Evolutionary conservation across 2,888 invertebrate species (phyloP), one percentile per base, ranked within the genome.

Genomic region (Drosophila multiciliata): DNA sequence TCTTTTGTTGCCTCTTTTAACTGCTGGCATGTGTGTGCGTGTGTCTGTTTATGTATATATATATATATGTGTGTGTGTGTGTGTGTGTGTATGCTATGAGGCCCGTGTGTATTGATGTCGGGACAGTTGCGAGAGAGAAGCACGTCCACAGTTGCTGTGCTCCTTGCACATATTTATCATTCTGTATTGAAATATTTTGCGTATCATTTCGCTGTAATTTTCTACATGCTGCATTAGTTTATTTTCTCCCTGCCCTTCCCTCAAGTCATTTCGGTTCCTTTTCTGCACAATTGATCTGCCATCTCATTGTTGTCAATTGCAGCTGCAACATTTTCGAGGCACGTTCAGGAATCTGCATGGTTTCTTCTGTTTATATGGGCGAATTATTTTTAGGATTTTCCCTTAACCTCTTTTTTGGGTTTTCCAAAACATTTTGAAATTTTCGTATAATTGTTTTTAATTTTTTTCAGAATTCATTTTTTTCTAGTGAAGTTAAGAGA

Each of bases 1-100:
- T 79, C 86, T 81, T 87, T 90, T 89, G 83, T 87, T 85, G 78
- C 75, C 73, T 66, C 55, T 76, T 73, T 82, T 83, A 83, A 73
- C 86, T 66, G 80, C 73, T 66, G 54, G 55, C 61, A 36, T 45
- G 35, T 67, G 32, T 38, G 33, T 50, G 17, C 23, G 40, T 49
- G 17, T 63, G 20, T 20, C 3, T 45, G 20, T 45, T 45, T 12
- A 7, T 45, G 12, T 45, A 20, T 66, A 29, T 42, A n/a, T 26
- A n/a, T 26, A 6, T 29, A 20, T 49, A 15, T 63, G 11, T 68
- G 26, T 55, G 36, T 40, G 9, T 42, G 40, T 20, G 20, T 48
- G 33, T 26, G 40, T 54, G 45, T 52, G 32, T 61, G 60, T 66
- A 52, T 67, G 38, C 62, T 66, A 68, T 77, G 70, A 71, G 67